These are phyloP conservation scores for Loxodonta africana DNA, from an alignment of 2,113 vertebrate species.

Conservation along the genomic window DNA sequence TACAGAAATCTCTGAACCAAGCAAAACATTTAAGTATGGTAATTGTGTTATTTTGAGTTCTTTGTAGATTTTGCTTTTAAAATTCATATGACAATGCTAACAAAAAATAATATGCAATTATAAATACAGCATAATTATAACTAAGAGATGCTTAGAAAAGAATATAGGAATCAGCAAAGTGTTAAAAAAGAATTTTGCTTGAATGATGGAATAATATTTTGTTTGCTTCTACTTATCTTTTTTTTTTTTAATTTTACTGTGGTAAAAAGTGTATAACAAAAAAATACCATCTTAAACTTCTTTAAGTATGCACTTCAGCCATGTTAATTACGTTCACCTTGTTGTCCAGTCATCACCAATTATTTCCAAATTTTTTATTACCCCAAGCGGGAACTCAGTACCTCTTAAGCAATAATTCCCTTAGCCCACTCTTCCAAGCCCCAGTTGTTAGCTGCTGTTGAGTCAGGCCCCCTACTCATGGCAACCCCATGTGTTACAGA, in stretches of 20 bases:
- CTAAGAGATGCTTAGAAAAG: constrained; percentile 1
- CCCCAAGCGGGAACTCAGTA: not conserved
- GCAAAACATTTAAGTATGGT: not conserved
- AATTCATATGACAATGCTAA: constrained; percentile 9
- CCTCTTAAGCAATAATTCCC: not conserved
- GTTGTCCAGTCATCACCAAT: not conserved
- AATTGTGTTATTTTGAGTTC: not conserved
- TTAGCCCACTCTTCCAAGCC: not conserved
- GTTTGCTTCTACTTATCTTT: not conserved
- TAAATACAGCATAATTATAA: not conserved
- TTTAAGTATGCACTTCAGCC: not conserved
- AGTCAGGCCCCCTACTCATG: no score
- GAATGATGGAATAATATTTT: not conserved
- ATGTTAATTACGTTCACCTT: not conserved
- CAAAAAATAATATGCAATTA: not conserved
- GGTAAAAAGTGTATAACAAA: not conserved
- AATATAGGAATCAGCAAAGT: constrained; percentile 20
- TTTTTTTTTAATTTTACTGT: not conserved
- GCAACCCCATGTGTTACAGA: no score
- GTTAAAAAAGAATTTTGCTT: not conserved
- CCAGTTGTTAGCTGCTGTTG: no score
- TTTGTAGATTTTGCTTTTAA: constrained; percentile 43
- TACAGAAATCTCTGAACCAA: constrained; percentile 10
- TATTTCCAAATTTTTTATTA: not conserved
- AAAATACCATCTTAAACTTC: not conserved